phyloP scores from a whole-genome alignment of 2,113 vertebrate genomes.

The Scortum barcoo region DNA sequence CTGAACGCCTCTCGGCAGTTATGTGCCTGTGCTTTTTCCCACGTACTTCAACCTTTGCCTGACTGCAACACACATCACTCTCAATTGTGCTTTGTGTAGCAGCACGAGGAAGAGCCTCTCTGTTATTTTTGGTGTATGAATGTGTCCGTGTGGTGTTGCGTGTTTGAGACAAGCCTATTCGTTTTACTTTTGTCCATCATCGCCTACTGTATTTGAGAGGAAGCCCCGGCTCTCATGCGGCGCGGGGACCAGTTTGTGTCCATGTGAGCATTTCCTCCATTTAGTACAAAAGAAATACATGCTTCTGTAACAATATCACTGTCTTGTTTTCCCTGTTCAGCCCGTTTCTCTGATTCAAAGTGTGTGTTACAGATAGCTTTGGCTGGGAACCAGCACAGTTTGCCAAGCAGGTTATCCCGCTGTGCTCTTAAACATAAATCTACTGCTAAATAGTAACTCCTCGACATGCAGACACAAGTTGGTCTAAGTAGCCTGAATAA shows the following conservation, averaged over 20 bases:
- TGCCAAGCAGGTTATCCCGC: slow-evolving; percentile 77
- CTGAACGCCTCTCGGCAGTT: slow-evolving; percentile 65
- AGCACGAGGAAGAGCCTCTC: slow-evolving; percentile 66
- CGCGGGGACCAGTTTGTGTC: slow-evolving; percentile 51
- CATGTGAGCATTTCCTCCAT: slow-evolving; percentile 74
- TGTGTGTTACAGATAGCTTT: slow-evolving; percentile 70
- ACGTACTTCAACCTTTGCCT: slow-evolving; percentile 79
- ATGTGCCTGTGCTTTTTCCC: slow-evolving; percentile 70
- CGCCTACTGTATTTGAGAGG: slow-evolving; percentile 77
- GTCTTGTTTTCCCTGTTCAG: slow-evolving; percentile 58
- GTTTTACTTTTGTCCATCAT: slow-evolving; percentile 75
- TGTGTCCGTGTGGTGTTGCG: slow-evolving; percentile 73
- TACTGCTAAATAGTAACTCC: slow-evolving; percentile 73
- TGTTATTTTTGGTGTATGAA: slow-evolving; percentile 74
- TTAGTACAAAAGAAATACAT: slow-evolving; percentile 25
- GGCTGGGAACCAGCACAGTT: slow-evolving; percentile 71
- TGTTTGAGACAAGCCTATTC: slow-evolving; percentile 63
- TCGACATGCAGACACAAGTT: slow-evolving; percentile 59
- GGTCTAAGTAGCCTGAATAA: slow-evolving; percentile 52
- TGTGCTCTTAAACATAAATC: slow-evolving; percentile 80
- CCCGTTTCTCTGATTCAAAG: slow-evolving; percentile 50
- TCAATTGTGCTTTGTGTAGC: slow-evolving; percentile 76
- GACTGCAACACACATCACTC: slow-evolving; percentile 77
- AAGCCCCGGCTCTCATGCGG: slow-evolving; percentile 67
- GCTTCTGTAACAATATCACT: slow-evolving; percentile 53